Conservation (phyloP, 2,113 vertebrate species). For the Deroptyus accipitrinus region DNA sequence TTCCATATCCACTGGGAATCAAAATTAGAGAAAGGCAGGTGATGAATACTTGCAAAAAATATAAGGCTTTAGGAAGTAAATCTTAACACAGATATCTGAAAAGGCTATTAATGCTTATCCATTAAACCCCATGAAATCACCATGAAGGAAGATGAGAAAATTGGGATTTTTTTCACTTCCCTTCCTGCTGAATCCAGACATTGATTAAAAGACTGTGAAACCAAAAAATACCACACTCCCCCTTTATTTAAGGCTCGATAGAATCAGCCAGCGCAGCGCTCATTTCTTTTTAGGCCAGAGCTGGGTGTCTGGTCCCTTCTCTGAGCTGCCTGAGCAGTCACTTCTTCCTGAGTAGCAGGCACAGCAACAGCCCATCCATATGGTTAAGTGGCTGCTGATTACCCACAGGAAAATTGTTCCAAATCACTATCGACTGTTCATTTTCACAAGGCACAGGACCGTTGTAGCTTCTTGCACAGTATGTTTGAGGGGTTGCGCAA, state of each 20-base stretch:
- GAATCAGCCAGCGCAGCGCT: background rate
- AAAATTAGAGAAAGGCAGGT: background rate
- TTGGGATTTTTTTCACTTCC: background rate
- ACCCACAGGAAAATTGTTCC: background rate
- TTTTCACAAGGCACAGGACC: background rate
- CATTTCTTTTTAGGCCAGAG: background rate
- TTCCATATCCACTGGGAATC: background rate
- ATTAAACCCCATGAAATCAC: background rate
- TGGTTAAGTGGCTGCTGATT: background rate
- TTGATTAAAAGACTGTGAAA: background rate
- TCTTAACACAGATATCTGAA: background rate
- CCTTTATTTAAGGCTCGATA: background rate
- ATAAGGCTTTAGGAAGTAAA: background rate
- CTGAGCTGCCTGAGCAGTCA: background rate
- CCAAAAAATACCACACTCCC: background rate
- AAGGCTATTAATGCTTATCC: background rate
- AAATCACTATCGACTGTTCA: background rate
- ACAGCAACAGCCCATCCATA: background rate
- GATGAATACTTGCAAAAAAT: background rate
- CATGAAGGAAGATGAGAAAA: background rate
- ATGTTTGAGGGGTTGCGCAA: background rate
- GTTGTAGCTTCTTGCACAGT: rapidly evolving
- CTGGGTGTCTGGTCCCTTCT: background rate
- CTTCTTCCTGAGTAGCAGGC: background rate
- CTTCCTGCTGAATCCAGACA: background rate